Evolutionary conservation across 1,140 invertebrate genomes (phyloP), one percentile per base, ranked within the genome.

Genomic region (Drosophila ercepeae): DNA sequence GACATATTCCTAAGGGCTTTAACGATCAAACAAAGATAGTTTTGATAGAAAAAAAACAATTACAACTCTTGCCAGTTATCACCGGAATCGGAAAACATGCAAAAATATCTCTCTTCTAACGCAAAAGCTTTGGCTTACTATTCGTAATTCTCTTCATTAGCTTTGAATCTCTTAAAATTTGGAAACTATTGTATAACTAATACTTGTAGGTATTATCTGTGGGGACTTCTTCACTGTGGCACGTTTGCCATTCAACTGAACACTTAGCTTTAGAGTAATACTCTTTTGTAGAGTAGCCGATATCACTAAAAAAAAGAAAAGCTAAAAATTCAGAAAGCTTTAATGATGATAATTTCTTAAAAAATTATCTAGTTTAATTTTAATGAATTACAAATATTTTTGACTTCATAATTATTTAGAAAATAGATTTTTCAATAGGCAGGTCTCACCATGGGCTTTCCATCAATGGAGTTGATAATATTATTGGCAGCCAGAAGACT

Each of bases 401-500:
- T 9, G n/a, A n/a, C 9, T 32, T 32, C 4, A 11, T 32, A 32
- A n/a, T n/a, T 32, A 32, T 27, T 27, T 27, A 27, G 9, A 2
- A 32, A n/a, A 3, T 32, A 14, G 3, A 5, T 14, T 39, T 7
- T 14, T 67, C 16, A 91, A 49, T 90, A 91, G 0, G 89, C 92
- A 7, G 93, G 92, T 14, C 92, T 92, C 44, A 95, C 91, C 79
- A 98, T 93, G 4, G 94, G 92, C 75, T 94, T 92, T n/a, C 93
- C 94, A 27, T 94, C 93, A 1, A 97, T 92, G 2, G 93, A 96
- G 83, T 95, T 95, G 7, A 97, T 74, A 50, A 98, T 95, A 89
- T 98, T 98, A 65, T 95, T 92, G 0, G 95, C 96, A 5, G 97
- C 95, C 41, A 96, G 84, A 13, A 92, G 90, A 3, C 95, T 94